phyloP scores from a whole-genome alignment of 2,888 invertebrate species.

The Saturnia japonica region DNA sequence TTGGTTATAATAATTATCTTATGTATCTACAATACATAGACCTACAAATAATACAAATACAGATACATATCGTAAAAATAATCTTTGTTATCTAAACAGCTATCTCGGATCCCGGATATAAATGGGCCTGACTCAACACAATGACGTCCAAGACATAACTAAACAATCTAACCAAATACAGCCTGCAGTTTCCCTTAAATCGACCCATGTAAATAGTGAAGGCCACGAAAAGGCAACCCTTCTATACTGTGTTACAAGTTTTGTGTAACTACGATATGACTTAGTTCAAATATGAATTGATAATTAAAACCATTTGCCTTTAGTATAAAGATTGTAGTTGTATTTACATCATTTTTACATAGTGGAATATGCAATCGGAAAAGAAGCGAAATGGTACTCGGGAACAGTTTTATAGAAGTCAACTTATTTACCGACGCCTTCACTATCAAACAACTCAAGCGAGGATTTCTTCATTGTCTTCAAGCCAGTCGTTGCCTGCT shows the following conservation, averaged over 20 bases:
- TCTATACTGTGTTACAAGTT: not conserved
- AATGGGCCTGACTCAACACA: not conserved
- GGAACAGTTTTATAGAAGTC: too few relatives aligned
- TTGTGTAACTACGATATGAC: not conserved
- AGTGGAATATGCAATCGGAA: too few relatives aligned
- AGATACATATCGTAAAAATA: not conserved
- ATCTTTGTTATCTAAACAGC: not conserved
- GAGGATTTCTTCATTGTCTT: too few relatives aligned
- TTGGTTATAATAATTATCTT: too few relatives aligned
- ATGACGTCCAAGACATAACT: not conserved
- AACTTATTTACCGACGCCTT: too few relatives aligned
- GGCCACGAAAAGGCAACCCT: not conserved
- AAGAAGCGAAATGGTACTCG: too few relatives aligned
- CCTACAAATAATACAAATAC: not conserved
- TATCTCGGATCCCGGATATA: not conserved
- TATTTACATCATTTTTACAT: not conserved
- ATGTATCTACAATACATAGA: not conserved
- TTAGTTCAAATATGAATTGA: not conserved
- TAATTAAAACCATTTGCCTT: not conserved
- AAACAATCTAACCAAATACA: slow-evolving; percentile 4
- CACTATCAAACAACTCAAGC: too few relatives aligned
- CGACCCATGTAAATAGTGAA: not conserved
- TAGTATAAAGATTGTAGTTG: not conserved
- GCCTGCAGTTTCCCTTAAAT: not conserved
- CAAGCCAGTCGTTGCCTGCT: too few relatives aligned